phyloP scores from a whole-genome alignment of 2,888 invertebrate genomes.

The Cheilosia vulpina region DNA sequence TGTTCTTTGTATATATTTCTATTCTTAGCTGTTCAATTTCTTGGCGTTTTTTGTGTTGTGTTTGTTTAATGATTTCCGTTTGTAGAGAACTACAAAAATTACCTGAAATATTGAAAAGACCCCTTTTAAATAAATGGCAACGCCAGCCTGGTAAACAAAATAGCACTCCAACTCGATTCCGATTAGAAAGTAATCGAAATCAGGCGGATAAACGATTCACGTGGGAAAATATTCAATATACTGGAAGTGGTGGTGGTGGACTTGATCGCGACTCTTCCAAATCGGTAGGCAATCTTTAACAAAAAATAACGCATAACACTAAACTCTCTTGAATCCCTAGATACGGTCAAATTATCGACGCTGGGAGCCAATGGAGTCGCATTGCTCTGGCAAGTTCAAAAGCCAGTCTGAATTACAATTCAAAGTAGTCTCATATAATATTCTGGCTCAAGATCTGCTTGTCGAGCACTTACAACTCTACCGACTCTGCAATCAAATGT shows the following conservation, averaged over 20 bases:
- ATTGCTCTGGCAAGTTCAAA: background rate
- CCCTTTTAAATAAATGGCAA: background rate
- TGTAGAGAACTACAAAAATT: background rate
- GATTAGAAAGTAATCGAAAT: background rate
- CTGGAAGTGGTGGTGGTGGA: too few species aligned
- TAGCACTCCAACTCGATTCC: background rate
- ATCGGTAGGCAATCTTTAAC: too few species aligned
- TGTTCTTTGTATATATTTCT: background rate
- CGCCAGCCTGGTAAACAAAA: background rate
- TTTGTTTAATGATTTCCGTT: constrained; percentile 27
- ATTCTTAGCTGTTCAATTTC: background rate
- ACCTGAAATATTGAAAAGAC: background rate
- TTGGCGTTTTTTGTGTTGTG: background rate
- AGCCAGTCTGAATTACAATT: constrained; percentile 81
- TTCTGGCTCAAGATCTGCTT: constrained; percentile 92
- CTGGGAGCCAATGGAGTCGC: constrained; percentile 20
- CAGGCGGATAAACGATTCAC: background rate
- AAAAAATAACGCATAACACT: too few species aligned
- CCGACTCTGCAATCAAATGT: constrained; percentile 84
- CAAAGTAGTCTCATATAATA: constrained; percentile 93
- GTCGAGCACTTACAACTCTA: constrained; percentile 91
- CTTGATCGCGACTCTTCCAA: too few species aligned
- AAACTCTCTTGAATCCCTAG: too few species aligned
- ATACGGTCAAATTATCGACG: background rate
- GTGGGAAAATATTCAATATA: background rate